A percentile compares a stretch with the other conserved stretches of the same genome.
Conservation (phyloP, 2,113 vertebrate species). For the Osmerus mordax region DNA sequence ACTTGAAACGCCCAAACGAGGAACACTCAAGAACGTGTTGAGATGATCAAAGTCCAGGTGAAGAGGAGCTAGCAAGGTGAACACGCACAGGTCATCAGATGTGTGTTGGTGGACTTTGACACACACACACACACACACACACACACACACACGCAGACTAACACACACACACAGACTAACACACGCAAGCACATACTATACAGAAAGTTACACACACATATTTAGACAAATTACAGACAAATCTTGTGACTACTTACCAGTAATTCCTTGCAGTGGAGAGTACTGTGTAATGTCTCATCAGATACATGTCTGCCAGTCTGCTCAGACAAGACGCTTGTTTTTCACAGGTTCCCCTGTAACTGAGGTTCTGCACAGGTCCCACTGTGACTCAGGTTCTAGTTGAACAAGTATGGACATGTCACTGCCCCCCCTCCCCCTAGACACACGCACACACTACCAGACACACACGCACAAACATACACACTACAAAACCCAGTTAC, state of each 20-base stretch:
- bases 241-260: too few relatives aligned
- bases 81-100: constrained; percentile 42
- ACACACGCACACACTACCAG: not conserved
- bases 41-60: constrained; percentile 50
- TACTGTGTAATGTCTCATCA: too few relatives aligned
- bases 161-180: constrained; percentile 18
- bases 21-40: not conserved
- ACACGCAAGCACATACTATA: not conserved
- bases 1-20: too few relatives aligned
- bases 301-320: too few relatives aligned
- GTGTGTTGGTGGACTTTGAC: constrained; percentile 53
- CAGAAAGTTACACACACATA: constrained; percentile 11
- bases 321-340: too few relatives aligned
- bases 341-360: too few relatives aligned
- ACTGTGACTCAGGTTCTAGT: too few relatives aligned
- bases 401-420: too few relatives aligned
- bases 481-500: not conserved
- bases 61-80: constrained; percentile 26
- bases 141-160: constrained; percentile 21
- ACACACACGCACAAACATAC: not conserved
- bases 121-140: constrained; percentile 13
- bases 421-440: not conserved
- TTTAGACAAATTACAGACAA: not conserved
- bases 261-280: too few relatives aligned
- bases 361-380: too few relatives aligned